Evolutionary conservation across 2,888 invertebrate species (phyloP).

Genomic region (Prosapia bicincta): DNA sequence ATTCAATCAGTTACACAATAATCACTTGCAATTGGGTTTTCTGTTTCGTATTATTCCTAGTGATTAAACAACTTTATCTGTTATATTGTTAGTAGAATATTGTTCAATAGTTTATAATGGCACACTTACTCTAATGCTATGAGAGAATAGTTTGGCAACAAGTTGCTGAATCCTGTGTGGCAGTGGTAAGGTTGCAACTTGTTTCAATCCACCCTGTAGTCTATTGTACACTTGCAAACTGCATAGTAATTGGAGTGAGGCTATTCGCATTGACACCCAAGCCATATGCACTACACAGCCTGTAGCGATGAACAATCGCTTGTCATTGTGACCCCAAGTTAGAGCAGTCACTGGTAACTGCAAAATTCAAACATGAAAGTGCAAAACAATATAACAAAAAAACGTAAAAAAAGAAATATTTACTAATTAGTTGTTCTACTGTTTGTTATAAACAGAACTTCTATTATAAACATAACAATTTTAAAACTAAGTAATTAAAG

Average conservation of each 20-base stretch:
- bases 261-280: slow-evolving; percentile 87
- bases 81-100: no score
- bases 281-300: slow-evolving; percentile 91
- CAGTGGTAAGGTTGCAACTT: slow-evolving; percentile 59
- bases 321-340: slow-evolving; percentile 98
- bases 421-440: no score
- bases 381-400: no score
- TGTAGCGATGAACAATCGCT: slow-evolving; percentile 88
- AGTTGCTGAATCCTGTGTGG: slow-evolving; percentile 83
- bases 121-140: slow-evolving; percentile 87
- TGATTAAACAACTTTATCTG: no score
- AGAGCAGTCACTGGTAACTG: slow-evolving; percentile 85
- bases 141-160: slow-evolving; percentile 83
- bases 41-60: no score
- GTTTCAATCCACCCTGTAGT: slow-evolving; percentile 34
- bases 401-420: no score
- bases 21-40: no score
- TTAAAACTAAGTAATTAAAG: no score
- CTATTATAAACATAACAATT: no score
- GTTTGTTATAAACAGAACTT: no score
- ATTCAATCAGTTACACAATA: no score
- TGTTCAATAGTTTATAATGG: no score
- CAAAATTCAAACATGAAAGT: slow-evolving; percentile 40
- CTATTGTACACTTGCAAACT: slow-evolving; percentile 56
- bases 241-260: slow-evolving; percentile 86